Evolutionary conservation across 2,797 vertebrate species (phyloP), one percentile per base, ranked within the genome.

Genomic region (Muscicapa striata): DNA sequence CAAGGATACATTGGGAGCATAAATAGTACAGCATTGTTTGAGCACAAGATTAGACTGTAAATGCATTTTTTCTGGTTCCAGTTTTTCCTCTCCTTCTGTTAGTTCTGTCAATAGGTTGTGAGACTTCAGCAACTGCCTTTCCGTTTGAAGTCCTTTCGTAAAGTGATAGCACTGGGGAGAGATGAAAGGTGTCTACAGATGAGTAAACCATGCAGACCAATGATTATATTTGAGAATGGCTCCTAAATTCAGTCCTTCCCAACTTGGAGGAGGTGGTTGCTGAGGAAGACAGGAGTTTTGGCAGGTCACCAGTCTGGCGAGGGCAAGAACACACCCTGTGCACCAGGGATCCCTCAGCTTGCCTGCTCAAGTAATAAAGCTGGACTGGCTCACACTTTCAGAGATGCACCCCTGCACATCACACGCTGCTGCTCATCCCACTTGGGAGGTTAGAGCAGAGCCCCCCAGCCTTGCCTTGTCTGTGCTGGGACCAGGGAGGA

Each of bases 11-110:
- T 95, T 29, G 94, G 95, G 90, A 96, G 96, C 95, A 67, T 97
- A 97, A 97, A 97, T 97, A 98, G 96, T 97, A 93, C 64, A 46
- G 96, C 96, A 97, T 97, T 98, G 97, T 97, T 97, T 96, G 96
- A 97, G 94, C 89, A 86, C 89, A 93, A 90, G 97, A 97, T 97
- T 95, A 97, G 94, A 96, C 95, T 96, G 88, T 95, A 94, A 97
- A 97, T 97, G 96, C 81, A 64, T 97, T 97, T 97, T 96, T 92
- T 90, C 93, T 92, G 38, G 89, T 95, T 95, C 90, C 55, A 90
- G 20, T 94, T 96, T 97, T 97, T 91, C 88, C 93, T 97, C 92
- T 97, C 95, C 94, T 94, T 91, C 94, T 97, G 96, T 93, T 95
- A 95, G 92, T 97, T 96, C 96, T 97, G 97, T 96, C 97, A 97